These are phyloP conservation scores for Maccullochella peelii DNA, from an alignment of 2,113 vertebrate species.

Conservation along the genomic window DNA sequence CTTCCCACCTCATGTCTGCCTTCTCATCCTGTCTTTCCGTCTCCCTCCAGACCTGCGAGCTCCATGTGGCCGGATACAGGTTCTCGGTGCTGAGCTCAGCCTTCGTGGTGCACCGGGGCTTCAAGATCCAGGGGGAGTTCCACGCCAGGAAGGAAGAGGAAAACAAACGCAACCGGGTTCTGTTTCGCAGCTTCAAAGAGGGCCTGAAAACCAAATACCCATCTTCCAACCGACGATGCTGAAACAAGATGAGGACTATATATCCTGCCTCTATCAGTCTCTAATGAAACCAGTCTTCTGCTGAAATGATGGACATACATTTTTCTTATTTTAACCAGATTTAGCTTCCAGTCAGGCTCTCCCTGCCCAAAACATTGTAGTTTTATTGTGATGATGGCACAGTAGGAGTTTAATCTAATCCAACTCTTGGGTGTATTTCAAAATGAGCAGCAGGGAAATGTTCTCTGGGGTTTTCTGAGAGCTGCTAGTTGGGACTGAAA, in stretches of 20 bases:
- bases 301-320: background rate
- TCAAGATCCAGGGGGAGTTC: slow-evolving; percentile 91
- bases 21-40: background rate
- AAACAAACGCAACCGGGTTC: slow-evolving; percentile 90
- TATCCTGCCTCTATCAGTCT: background rate
- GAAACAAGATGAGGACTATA: slow-evolving; percentile 54
- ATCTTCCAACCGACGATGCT: slow-evolving; percentile 87
- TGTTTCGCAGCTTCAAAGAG: slow-evolving; percentile 93
- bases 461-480: slow-evolving; percentile 35
- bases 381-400: slow-evolving; percentile 7
- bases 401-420: slow-evolving; percentile 24
- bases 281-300: background rate
- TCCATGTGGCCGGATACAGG: slow-evolving; percentile 89
- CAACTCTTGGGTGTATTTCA: slow-evolving; percentile 20
- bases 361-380: background rate
- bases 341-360: slow-evolving; percentile 12
- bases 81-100: slow-evolving; percentile 91
- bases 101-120: slow-evolving; percentile 92
- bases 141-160: slow-evolving; percentile 92
- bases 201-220: slow-evolving; percentile 91
- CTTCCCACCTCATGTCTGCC: background rate
- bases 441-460: slow-evolving; percentile 21
- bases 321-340: slow-evolving; percentile 31
- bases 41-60: slow-evolving; percentile 87
- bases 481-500: slow-evolving; percentile 18